Percentiles rank a stretch among this genome's conserved stretches.
phyloP scores from a whole-genome alignment of 2,113 vertebrate species.

The Odocoileus virginianus region DNA sequence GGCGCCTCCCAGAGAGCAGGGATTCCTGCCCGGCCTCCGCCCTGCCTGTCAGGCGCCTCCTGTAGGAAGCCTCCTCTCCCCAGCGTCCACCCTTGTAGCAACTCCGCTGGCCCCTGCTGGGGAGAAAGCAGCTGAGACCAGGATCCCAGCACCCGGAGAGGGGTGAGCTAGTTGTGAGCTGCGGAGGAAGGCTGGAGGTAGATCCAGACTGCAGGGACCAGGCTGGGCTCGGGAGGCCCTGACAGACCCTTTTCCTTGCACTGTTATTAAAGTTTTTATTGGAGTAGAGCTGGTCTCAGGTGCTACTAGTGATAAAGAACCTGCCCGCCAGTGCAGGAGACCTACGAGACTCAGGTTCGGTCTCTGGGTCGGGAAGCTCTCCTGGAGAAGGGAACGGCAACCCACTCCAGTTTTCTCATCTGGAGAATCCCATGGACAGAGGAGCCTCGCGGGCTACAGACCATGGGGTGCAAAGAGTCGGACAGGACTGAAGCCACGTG shows the following conservation, averaged over 20 bases:
- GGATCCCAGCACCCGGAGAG: neutral
- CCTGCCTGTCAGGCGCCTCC: neutral
- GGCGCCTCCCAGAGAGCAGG: neutral
- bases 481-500: neutral
- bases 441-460: neutral
- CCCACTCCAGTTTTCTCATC: neutral
- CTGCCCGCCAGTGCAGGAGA: neutral
- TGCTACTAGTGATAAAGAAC: neutral
- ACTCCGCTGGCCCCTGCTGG: neutral
- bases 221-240: neutral
- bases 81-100: rapidly evolving
- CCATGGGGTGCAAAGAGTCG: neutral
- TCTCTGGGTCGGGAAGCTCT: neutral
- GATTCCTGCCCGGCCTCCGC: neutral
- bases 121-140: neutral
- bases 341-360: rapidly evolving
- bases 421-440: neutral
- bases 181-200: rapidly evolving
- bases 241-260: rapidly evolving
- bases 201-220: neutral
- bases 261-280: neutral
- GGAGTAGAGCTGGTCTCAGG: neutral
- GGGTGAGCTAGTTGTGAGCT: rapidly evolving
- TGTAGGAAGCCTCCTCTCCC: neutral
- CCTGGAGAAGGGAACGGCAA: neutral